These are phyloP conservation scores for Eulithis testata DNA, from an alignment of 2,888 invertebrate genomes.

Conservation along the genomic window DNA sequence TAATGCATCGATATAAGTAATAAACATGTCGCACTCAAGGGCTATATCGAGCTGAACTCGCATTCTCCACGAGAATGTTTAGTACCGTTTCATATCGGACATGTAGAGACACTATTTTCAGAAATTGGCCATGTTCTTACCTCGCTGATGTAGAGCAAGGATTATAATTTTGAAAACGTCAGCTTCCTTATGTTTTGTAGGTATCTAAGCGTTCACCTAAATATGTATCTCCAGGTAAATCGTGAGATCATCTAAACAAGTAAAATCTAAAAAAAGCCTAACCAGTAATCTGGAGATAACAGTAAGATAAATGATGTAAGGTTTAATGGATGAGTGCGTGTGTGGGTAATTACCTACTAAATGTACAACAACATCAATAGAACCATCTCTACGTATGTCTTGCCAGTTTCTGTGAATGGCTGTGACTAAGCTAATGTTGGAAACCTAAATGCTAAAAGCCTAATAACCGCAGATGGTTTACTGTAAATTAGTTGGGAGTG, in stretches of 20 bases:
- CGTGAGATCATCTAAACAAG: too few species aligned
- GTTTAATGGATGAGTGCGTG: too few species aligned
- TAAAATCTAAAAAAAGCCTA: too few species aligned
- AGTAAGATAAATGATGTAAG: too few species aligned
- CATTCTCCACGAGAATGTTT: conserved; percentile 30
- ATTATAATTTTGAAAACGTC: conserved; percentile 6
- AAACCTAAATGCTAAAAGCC: conserved; percentile 27
- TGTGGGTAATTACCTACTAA: background rate
- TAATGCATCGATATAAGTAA: conserved; percentile 48
- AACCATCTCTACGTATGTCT: background rate
- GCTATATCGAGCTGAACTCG: conserved; percentile 34
- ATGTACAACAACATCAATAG: conserved; percentile 8
- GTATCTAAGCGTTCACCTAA: too few species aligned
- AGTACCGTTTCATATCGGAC: conserved; percentile 26
- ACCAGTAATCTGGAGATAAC: too few species aligned
- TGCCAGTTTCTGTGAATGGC: conserved; percentile 7
- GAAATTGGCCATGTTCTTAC: conserved; percentile 15
- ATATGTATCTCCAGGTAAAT: too few species aligned
- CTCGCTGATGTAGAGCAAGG: background rate
- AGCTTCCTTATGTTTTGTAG: too few species aligned
- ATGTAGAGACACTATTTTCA: conserved; percentile 25
- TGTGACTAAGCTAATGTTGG: conserved; percentile 22
- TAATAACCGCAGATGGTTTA: conserved; percentile 31
- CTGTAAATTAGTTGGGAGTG: conserved; percentile 24
- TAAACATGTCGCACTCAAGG: conserved; percentile 43